Base-by-base conservation (phyloP, 2,888 invertebrate species). In the Eupithecia pulchellata region DNA sequence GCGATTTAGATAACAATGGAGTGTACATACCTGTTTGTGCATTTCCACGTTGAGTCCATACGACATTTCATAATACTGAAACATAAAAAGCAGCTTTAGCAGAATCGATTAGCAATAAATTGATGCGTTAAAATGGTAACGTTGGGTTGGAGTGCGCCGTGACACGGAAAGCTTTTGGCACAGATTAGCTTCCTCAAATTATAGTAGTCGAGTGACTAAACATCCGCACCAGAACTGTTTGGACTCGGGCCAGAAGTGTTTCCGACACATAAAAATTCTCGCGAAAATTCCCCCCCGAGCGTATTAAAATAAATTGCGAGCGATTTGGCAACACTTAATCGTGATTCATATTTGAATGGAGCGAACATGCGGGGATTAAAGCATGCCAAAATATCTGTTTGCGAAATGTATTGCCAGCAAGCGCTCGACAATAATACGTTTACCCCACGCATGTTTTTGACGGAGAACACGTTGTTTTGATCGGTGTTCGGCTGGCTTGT, bases 21-120 rank as follows among this genome's bases (percentile, higher is more conserved):
- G 29, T 17, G 77, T 79, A 90, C 96, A 95, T 95, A 98, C 98
- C 97, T 99, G 98, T 96, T 99, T 99, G 94, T 98, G 98, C 98
- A 99, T 98, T 95, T 99, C 99, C 90, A 98, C 98, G 95, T 98
- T 98, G 94, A 99, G 97, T 85, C 98, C 98, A 95, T 98, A 98
- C 71, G 98, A 98, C 98, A 99, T 98, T 96, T 99, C 99, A 95
- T 98, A 98, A 95, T 98, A 99, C 98, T 98, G 97, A 86, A 97
- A 97, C 93, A 95, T 88, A 95, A 94, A 94, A 81, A 82, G 78
- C 86, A 79, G 80, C 80, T 86, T 91, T 89, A 90, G 86, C 81
- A 64, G 81, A 86, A 84, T 86, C 86, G 84, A 85, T 88, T 85
- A 88, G 68, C 71, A 65, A 66, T 63, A 79, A 81, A 81, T 84